phyloP scores from a whole-genome alignment of 1,140 invertebrate genomes.

The Pseudomyrmex pallidus region DNA sequence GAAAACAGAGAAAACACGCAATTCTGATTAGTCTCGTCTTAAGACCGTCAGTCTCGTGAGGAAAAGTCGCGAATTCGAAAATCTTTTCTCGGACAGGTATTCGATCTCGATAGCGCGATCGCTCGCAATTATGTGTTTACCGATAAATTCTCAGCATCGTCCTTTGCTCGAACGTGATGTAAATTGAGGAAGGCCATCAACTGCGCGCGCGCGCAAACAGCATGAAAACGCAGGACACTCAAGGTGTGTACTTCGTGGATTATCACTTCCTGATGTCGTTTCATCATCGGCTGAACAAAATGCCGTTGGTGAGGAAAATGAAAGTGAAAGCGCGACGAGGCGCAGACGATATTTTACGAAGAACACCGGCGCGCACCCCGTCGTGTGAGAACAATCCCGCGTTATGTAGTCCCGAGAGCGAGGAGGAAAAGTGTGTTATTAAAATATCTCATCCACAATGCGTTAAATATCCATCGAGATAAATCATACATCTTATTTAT shows the following conservation, averaged over 20 bases:
- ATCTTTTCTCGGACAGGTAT: neutral
- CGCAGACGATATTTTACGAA: constrained; percentile 56
- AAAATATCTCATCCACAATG: constrained; percentile 1
- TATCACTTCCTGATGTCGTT: constrained; percentile 60
- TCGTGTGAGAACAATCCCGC: constrained; percentile 24
- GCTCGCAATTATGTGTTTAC: neutral
- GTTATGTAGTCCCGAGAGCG: neutral
- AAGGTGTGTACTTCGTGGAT: constrained; percentile 1
- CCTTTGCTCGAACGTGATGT: neutral
- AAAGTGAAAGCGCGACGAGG: constrained; percentile 58
- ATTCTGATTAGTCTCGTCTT: neutral
- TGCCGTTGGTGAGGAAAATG: constrained; percentile 56
- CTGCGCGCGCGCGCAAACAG: no score
- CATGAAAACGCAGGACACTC: neutral
- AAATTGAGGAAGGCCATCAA: neutral
- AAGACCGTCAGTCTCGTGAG: neutral
- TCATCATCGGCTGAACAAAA: constrained; percentile 38
- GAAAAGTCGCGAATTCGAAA: neutral
- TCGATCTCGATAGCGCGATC: neutral
- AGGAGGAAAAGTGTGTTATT: constrained; percentile 19
- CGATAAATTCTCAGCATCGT: neutral
- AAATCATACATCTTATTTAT: constrained; percentile 15
- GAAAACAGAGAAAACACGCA: constrained; percentile 3
- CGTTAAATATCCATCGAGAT: neutral
- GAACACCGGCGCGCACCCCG: neutral